phyloP scores from a whole-genome alignment of 2,888 invertebrate genomes.

The Biston betularia region DNA sequence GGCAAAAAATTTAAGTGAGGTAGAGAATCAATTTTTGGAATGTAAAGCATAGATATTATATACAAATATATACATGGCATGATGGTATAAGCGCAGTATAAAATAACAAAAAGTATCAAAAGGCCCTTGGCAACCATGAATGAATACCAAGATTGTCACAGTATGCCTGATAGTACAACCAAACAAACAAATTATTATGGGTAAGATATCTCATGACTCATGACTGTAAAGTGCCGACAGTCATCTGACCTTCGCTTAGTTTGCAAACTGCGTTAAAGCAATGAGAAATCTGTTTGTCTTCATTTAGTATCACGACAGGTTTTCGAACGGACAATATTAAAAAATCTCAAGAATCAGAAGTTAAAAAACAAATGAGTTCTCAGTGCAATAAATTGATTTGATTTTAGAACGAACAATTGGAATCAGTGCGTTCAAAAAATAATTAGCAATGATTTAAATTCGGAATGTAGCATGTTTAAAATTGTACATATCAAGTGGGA shows the following conservation, averaged over 20 bases:
- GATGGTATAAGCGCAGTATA: not conserved
- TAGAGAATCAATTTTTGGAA: too few species aligned
- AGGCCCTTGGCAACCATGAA: not conserved
- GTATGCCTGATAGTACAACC: not conserved
- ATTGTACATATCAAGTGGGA: too few species aligned
- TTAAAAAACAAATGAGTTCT: not conserved
- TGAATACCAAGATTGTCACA: conserved; percentile 8
- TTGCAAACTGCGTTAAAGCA: conserved; percentile 19
- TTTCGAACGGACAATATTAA: conserved; percentile 5
- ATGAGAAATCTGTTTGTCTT: conserved; percentile 27
- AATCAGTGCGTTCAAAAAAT: not conserved
- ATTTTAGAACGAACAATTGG: not conserved
- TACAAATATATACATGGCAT: too few species aligned
- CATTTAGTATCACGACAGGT: conserved; percentile 16
- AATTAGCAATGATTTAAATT: not conserved
- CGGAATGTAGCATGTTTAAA: not conserved
- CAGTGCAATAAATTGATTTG: not conserved
- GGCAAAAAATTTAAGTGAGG: too few species aligned
- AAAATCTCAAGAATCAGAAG: not conserved
- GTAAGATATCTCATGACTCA: conserved; percentile 24
- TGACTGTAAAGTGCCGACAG: not conserved
- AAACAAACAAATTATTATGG: conserved; percentile 5
- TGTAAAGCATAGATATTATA: too few species aligned
- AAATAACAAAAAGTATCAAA: not conserved
- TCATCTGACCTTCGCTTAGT: conserved; percentile 25